Evolutionary conservation across 1,140 invertebrate genomes (phyloP).

Genomic region (Centruroides sculpturatus): DNA sequence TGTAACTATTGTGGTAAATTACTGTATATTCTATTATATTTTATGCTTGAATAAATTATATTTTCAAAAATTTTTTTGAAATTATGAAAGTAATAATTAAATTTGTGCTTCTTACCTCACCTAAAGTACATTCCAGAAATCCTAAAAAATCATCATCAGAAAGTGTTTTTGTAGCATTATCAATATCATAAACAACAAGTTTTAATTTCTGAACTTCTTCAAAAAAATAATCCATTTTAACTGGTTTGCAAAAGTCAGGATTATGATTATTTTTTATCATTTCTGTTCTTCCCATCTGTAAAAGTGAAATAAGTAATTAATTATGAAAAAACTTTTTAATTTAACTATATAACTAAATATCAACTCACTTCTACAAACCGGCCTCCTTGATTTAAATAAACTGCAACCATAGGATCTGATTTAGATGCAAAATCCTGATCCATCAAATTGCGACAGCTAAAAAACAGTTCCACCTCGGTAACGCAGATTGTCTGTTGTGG

Average conservation of each 20-base stretch:
- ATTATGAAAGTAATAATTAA: no score
- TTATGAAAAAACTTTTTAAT: no score
- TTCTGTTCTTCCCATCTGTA: conserved; percentile 27
- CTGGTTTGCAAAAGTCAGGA: conserved; percentile 25
- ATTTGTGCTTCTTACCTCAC: no score
- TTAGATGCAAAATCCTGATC: conserved; percentile 28
- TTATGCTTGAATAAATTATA: no score
- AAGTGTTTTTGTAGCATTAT: conserved; percentile 24
- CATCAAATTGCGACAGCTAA: conserved; percentile 25
- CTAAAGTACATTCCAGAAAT: conserved; percentile 18
- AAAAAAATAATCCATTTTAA: conserved; percentile 29
- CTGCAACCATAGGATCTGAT: conserved; percentile 25
- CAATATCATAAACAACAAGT: conserved; percentile 28
- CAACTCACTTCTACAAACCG: no score
- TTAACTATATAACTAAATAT: no score
- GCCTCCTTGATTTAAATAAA: no score
- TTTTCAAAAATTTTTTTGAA: no score
- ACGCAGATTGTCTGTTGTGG: neutral
- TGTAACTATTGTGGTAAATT: no score
- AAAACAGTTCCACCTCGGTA: conserved; percentile 22
- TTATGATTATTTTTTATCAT: conserved; percentile 28
- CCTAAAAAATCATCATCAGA: conserved; percentile 31
- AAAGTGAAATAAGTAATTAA: neutral
- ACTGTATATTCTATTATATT: no score
- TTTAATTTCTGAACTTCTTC: conserved; percentile 29